These are phyloP conservation scores for Oxyruncus cristatus DNA, from an alignment of 2,113 vertebrate genomes.

Conservation along the genomic window DNA sequence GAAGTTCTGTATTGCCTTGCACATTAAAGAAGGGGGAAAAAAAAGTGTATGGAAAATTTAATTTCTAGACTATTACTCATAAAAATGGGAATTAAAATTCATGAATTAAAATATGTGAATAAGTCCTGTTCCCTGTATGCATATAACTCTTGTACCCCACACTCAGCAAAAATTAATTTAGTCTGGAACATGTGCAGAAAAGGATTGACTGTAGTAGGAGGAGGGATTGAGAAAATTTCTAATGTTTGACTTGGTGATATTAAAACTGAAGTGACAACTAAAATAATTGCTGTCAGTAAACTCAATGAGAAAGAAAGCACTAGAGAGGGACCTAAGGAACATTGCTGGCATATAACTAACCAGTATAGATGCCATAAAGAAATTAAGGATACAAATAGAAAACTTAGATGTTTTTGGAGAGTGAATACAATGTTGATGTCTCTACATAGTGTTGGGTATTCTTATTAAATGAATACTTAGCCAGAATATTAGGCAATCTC, in stretches of 20 bases:
- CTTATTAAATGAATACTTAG: neutral
- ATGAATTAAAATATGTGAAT: neutral
- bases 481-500: neutral
- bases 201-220: neutral
- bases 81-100: neutral
- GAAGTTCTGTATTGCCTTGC: neutral
- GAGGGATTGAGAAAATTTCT: neutral
- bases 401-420: neutral
- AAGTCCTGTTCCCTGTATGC: neutral
- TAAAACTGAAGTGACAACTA: neutral
- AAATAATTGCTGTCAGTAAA: neutral
- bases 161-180: neutral
- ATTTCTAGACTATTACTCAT: neutral
- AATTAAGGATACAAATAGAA: neutral
- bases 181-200: neutral
- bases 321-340: neutral
- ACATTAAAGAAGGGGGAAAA: neutral
- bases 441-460: neutral
- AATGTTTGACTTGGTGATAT: neutral
- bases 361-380: neutral
- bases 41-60: neutral
- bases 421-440: neutral
- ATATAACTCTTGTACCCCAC: neutral
- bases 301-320: neutral
- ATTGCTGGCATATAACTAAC: neutral